phyloP scores from a whole-genome alignment of 2,797 vertebrate genomes.

The Crocidura indochinensis region DNA sequence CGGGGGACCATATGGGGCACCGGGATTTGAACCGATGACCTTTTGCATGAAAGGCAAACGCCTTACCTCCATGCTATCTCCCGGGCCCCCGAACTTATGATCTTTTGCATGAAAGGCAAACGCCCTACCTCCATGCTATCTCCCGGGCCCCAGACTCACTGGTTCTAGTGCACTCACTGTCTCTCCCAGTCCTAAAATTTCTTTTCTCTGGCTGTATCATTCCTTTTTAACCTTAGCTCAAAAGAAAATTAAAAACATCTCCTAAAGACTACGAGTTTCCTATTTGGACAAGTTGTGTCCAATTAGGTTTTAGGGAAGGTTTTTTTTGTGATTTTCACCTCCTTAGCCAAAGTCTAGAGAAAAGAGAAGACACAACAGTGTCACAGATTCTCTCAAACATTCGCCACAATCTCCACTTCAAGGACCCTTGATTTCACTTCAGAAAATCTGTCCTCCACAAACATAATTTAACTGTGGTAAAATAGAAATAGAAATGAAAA shows the following conservation, averaged over 20 bases:
- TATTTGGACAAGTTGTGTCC: not conserved
- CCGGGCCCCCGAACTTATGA: too few species aligned
- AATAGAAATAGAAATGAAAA: not conserved
- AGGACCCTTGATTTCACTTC: not conserved
- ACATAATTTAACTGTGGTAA: not conserved
- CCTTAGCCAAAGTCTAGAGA: not conserved
- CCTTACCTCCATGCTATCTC: too few species aligned
- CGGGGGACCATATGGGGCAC: too few species aligned
- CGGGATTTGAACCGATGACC: too few species aligned
- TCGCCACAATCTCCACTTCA: not conserved
- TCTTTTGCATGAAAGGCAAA: too few species aligned
- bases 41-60: too few species aligned
- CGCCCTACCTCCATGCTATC: too few species aligned
- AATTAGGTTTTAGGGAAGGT: not conserved
- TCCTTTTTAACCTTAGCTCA: not conserved
- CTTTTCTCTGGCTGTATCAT: not conserved
- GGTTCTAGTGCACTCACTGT: not conserved
- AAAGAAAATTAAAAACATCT: not conserved
- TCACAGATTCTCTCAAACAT: not conserved
- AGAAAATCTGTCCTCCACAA: slow-evolving; percentile 29
- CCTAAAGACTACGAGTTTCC: not conserved
- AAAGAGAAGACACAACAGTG: not conserved
- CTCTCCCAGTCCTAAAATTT: slow-evolving; percentile 9
- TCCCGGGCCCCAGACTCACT: too few species aligned
- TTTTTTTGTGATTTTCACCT: not conserved